Percentiles rank a stretch among this genome's conserved stretches.
phyloP scores from a whole-genome alignment of 2,888 invertebrate species.

The Caradrina kadenii region DNA sequence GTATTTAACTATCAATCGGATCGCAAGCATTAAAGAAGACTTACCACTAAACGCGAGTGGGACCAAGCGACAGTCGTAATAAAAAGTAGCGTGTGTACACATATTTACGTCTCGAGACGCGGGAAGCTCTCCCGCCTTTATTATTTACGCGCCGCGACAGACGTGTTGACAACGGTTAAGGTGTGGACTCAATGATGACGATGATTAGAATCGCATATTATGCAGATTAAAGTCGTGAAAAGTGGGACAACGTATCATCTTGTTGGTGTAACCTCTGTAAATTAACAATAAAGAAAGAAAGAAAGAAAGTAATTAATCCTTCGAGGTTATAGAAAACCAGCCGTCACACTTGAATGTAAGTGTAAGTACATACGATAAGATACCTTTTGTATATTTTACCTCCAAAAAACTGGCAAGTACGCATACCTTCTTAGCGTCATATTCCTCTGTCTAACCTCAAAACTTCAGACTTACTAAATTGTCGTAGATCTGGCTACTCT shows the following conservation, averaged over 20 bases:
- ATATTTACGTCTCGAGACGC: constrained; percentile 67
- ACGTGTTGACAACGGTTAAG: constrained; percentile 73
- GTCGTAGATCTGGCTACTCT: too few relatives aligned
- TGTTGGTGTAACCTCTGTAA: too few relatives aligned
- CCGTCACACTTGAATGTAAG: too few relatives aligned
- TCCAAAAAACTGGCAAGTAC: too few relatives aligned
- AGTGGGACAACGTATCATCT: neutral
- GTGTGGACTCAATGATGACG: constrained; percentile 42
- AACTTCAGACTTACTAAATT: too few relatives aligned
- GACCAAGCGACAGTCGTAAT: constrained; percentile 61
- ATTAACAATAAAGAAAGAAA: too few relatives aligned
- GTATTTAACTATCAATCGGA: neutral
- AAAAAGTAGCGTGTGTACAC: constrained; percentile 63
- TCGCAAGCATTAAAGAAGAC: constrained; percentile 11
- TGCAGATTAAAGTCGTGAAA: neutral
- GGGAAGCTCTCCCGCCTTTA: constrained; percentile 72
- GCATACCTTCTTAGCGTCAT: too few relatives aligned
- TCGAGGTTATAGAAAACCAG: too few relatives aligned
- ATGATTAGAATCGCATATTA: neutral
- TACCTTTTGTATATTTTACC: too few relatives aligned
- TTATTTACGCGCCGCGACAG: constrained; percentile 77
- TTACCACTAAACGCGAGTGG: constrained; percentile 52
- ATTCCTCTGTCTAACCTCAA: too few relatives aligned
- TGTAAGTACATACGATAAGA: too few relatives aligned
- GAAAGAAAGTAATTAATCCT: too few relatives aligned